Conservation (phyloP, 2,797 vertebrate species). For the Echiichthys vipera region DNA sequence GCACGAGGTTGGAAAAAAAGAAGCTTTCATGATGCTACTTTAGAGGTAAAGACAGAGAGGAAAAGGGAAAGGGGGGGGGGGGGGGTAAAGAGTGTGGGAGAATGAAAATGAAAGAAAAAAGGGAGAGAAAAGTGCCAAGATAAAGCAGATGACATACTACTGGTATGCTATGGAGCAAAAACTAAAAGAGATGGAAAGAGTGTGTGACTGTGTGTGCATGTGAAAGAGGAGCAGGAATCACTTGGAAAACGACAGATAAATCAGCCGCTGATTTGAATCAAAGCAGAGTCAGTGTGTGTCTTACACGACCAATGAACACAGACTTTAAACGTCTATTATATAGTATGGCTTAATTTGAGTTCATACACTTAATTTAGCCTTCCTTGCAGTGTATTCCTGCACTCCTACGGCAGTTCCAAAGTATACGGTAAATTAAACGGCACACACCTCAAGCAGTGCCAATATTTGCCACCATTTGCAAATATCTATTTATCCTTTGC, state of each 20-base stretch:
- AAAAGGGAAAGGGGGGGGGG: slow-evolving; percentile 23
- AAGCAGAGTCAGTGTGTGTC: slow-evolving; percentile 23
- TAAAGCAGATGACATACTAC: slow-evolving; percentile 57
- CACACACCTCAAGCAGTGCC: slow-evolving; percentile 68
- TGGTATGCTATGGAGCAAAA: slow-evolving; percentile 42
- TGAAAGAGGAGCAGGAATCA: slow-evolving; percentile 23
- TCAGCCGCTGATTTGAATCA: slow-evolving; percentile 33
- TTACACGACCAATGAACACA: slow-evolving; percentile 4
- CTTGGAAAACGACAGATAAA: slow-evolving; percentile 41
- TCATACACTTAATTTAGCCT: slow-evolving; percentile 64
- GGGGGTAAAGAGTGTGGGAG: slow-evolving; percentile 53
- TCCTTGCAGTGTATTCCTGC: slow-evolving; percentile 51
- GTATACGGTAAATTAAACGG: slow-evolving; percentile 66
- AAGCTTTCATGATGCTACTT: slow-evolving; percentile 76
- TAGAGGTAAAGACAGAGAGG: slow-evolving; percentile 54
- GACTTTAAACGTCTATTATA: slow-evolving; percentile 34
- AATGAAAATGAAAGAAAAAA: slow-evolving; percentile 57
- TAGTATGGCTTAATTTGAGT: slow-evolving; percentile 56
- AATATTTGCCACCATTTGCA: slow-evolving; percentile 75
- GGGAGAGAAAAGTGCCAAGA: slow-evolving; percentile 44
- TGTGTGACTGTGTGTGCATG: neutral
- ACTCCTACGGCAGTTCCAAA: slow-evolving; percentile 61
- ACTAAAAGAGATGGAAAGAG: neutral
- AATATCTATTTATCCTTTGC: slow-evolving; percentile 77
- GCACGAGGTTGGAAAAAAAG: slow-evolving; percentile 42